These are phyloP conservation scores for Pseudorhiza aurosa DNA, from an alignment of 30 jellyfish, hydroid and myxozoan species.

Conservation along the genomic window DNA sequence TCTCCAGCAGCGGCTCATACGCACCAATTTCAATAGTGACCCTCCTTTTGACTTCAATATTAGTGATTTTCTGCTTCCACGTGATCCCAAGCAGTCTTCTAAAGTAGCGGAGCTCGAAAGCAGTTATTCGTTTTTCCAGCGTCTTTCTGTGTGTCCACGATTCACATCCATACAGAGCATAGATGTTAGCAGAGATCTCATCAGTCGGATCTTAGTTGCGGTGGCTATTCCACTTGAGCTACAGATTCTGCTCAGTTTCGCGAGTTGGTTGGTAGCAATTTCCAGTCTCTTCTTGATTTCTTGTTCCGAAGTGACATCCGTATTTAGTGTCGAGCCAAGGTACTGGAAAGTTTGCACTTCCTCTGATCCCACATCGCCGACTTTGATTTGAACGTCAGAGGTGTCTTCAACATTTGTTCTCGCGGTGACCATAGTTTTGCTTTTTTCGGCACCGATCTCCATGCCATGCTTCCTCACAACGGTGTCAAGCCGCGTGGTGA, in stretches of 20 bases:
- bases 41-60: too few species aligned
- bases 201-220: constrained; percentile 13
- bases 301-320: constrained; percentile 15
- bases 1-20: too few species aligned
- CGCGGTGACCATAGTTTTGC: constrained; percentile 9
- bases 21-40: too few species aligned
- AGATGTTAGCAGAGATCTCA: constrained; percentile 30
- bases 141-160: too few species aligned
- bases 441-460: constrained; percentile 52
- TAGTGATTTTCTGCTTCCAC: constrained; percentile 39
- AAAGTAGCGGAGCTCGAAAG: too few species aligned
- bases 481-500: constrained; percentile 39
- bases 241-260: constrained; percentile 39
- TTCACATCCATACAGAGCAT: constrained; percentile 41
- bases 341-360: constrained; percentile 1
- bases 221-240: constrained; percentile 36
- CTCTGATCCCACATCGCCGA: constrained; percentile 9
- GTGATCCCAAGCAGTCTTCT: too few species aligned
- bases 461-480: constrained; percentile 37
- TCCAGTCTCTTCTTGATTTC: constrained; percentile 18
- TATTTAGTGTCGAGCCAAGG: too few species aligned
- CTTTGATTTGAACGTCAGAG: background rate
- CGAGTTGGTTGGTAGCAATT: too few species aligned
- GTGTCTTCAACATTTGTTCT: constrained; percentile 8
- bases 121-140: too few species aligned